Evolutionary conservation across 2,888 invertebrate genomes (phyloP).

Genomic region (Euzophera pinguis): DNA sequence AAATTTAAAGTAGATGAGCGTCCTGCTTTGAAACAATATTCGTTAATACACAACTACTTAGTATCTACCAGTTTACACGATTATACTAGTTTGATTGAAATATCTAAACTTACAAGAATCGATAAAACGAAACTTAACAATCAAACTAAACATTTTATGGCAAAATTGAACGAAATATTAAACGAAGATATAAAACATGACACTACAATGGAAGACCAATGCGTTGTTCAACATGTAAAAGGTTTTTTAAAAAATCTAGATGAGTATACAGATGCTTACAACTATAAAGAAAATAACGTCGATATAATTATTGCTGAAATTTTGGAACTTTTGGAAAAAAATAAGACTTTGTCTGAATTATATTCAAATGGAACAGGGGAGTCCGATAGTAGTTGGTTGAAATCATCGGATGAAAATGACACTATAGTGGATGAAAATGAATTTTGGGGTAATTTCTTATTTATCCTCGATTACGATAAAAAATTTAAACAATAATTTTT

Average conservation of each 20-base stretch:
- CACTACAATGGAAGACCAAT: slow-evolving; percentile 26
- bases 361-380: slow-evolving; percentile 11
- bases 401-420: slow-evolving; percentile 17
- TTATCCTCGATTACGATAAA: no score
- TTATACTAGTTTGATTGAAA: slow-evolving; percentile 37
- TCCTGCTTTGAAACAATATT: slow-evolving; percentile 38
- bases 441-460: slow-evolving; percentile 33
- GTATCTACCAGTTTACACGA: slow-evolving; percentile 39
- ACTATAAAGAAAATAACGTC: slow-evolving; percentile 21
- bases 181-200: slow-evolving; percentile 34
- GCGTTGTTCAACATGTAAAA: slow-evolving; percentile 29
- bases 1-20: slow-evolving; percentile 31
- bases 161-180: slow-evolving; percentile 43
- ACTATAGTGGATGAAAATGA: slow-evolving; percentile 32
- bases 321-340: slow-evolving; percentile 23
- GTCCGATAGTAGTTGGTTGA: not conserved
- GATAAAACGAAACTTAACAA: slow-evolving; percentile 35
- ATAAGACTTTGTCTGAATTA: not conserved
- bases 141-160: slow-evolving; percentile 33
- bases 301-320: slow-evolving; percentile 30
- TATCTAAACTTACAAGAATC: slow-evolving; percentile 37
- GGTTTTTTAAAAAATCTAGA: slow-evolving; percentile 37
- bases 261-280: slow-evolving; percentile 32
- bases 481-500: no score
- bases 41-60: slow-evolving; percentile 46